Conservation (phyloP, 2,888 invertebrate species). For the Drosophila buzzatii region DNA sequence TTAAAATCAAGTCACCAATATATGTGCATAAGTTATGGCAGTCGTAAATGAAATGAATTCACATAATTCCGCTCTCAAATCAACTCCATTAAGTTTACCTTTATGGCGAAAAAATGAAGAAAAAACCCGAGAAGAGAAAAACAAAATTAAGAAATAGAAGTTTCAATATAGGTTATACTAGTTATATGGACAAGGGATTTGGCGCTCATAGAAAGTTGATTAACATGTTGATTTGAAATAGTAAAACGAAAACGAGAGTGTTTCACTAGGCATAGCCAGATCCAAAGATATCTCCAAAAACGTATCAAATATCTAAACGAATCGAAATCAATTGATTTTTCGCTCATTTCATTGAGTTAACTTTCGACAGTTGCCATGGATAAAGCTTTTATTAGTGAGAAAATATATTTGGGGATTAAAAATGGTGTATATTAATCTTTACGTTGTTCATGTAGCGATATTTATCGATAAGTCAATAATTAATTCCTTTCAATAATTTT, state of each 20-base stretch:
- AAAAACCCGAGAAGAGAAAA: background rate
- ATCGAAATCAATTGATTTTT: background rate
- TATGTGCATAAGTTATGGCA: conserved; percentile 76
- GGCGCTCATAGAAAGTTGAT: conserved; percentile 38
- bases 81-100: conserved; percentile 26
- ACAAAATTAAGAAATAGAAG: background rate
- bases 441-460: no score
- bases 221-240: conserved; percentile 24
- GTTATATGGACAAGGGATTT: conserved; percentile 27
- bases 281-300: background rate
- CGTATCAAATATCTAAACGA: background rate
- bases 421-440: no score
- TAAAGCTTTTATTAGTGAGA: no score
- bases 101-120: conserved; percentile 13
- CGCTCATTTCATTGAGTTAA: background rate
- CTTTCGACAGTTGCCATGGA: background rate
- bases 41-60: conserved; percentile 72
- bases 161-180: conserved; percentile 21
- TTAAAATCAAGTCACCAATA: conserved; percentile 68
- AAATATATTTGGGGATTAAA: no score
- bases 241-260: conserved; percentile 4
- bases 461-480: no score
- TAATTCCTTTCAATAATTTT: no score
- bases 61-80: conserved; percentile 39
- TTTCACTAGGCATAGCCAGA: background rate